These are phyloP conservation scores for Polypterus senegalus DNA, from an alignment of 2,113 vertebrate genomes.

Conservation along the genomic window DNA sequence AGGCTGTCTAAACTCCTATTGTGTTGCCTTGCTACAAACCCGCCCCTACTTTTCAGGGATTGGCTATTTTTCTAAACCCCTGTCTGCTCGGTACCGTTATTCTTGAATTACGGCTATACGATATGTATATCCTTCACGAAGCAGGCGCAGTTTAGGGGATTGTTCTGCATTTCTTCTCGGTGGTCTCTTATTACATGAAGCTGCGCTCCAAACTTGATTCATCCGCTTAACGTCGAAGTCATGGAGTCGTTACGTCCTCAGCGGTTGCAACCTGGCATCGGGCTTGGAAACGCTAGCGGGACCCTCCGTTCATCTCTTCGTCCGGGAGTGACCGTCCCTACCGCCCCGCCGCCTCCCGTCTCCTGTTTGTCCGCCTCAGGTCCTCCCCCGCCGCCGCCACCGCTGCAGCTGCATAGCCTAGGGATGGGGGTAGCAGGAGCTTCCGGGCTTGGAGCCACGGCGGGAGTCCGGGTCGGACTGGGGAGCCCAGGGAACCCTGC, in stretches of 20 bases:
- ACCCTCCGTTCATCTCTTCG: constrained; percentile 51
- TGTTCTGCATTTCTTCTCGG: too few species aligned
- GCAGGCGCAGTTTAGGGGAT: too few species aligned
- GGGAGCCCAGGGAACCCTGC: constrained; percentile 64
- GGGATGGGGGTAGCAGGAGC: constrained; percentile 43
- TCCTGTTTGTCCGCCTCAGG: constrained; percentile 42
- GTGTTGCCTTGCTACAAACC: too few species aligned
- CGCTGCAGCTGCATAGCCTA: constrained; percentile 59
- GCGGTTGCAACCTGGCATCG: constrained; percentile 70
- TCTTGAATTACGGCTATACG: too few species aligned
- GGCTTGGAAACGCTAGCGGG: constrained; percentile 36
- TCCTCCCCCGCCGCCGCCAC: constrained; percentile 58
- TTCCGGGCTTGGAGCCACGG: constrained; percentile 39
- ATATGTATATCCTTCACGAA: too few species aligned
- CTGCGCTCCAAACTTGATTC: too few species aligned
- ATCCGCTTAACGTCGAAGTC: too few species aligned
- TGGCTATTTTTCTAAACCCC: too few species aligned
- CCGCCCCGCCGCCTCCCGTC: constrained; percentile 39
- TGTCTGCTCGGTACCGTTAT: too few species aligned
- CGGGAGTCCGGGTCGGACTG: constrained; percentile 35
- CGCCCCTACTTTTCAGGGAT: too few species aligned
- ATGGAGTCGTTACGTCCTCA: constrained; percentile 77
- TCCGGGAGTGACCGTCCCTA: constrained; percentile 50
- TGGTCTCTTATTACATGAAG: too few species aligned
- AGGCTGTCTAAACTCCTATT: too few species aligned